Percentiles rank a stretch among this genome's conserved stretches.
Evolutionary conservation across 2,113 vertebrate species (phyloP).

Genomic region (Herpetotheres cachinnans): DNA sequence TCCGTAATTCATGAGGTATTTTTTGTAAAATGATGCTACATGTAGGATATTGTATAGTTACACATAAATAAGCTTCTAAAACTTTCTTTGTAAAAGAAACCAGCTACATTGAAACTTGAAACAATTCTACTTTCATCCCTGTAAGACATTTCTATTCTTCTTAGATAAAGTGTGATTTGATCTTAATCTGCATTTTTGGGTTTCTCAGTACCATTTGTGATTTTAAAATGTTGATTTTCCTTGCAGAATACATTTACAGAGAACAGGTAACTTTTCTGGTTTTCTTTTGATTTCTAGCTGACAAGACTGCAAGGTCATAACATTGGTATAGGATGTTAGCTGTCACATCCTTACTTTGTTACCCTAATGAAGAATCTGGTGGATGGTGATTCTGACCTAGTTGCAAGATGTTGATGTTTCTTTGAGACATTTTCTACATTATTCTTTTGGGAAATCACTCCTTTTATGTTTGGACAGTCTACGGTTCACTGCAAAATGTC

Average conservation of each 20-base stretch:
- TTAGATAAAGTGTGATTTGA: not conserved
- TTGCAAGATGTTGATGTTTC: not conserved
- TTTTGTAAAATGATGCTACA: not conserved
- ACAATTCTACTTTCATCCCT: not conserved
- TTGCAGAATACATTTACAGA: not conserved
- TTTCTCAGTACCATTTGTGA: not conserved
- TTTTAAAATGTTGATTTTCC: not conserved
- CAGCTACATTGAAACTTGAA: not conserved
- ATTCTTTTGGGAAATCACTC: not conserved
- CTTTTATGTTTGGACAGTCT: not conserved
- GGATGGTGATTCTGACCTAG: not conserved
- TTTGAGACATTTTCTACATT: not conserved
- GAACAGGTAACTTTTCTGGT: not conserved
- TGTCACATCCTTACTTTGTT: conserved; percentile 4
- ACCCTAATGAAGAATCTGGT: not conserved
- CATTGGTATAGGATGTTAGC: not conserved
- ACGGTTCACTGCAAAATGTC: not conserved
- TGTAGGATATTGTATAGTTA: not conserved
- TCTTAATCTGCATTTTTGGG: not conserved
- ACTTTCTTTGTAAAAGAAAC: not conserved
- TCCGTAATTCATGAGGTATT: not conserved
- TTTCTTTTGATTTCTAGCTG: not conserved
- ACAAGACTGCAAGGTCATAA: not conserved
- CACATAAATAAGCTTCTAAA: not conserved
- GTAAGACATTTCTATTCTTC: not conserved